Conservation (phyloP, 35 echinoderm and acorn worm genomes). For the Holothuria glaberrima region DNA sequence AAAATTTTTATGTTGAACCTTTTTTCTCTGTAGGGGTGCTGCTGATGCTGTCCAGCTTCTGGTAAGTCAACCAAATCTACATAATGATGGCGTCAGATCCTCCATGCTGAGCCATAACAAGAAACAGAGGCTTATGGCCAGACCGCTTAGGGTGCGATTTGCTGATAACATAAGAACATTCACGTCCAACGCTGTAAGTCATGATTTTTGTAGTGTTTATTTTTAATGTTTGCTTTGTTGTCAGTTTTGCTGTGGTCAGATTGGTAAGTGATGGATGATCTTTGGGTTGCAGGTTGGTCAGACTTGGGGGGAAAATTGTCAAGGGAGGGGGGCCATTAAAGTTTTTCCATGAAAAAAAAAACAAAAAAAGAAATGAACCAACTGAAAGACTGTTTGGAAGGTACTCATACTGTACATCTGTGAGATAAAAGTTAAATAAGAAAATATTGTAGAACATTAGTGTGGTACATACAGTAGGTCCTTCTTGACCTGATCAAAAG, state of each 20-base stretch:
- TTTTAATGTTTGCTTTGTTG: neutral
- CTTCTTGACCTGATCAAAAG: no score
- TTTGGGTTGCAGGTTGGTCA: no score
- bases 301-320: no score
- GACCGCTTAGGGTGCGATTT: slow-evolving; percentile 87
- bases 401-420: no score
- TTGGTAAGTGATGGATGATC: neutral
- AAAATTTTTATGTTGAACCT: neutral
- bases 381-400: no score
- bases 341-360: no score
- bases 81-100: slow-evolving; percentile 90
- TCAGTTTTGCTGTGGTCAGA: neutral
- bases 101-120: slow-evolving; percentile 90
- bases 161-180: slow-evolving; percentile 82
- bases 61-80: slow-evolving; percentile 89
- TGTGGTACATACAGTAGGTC: no score
- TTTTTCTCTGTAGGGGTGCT: slow-evolving; percentile 63
- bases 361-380: no score
- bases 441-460: no score
- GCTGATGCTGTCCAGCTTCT: slow-evolving; percentile 74
- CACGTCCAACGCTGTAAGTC: slow-evolving; percentile 73
- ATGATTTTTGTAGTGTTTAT: neutral
- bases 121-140: slow-evolving; percentile 92
- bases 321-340: no score
- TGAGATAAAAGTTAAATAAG: no score